Conservation (phyloP, 2,797 vertebrate species). For the Sebastes diaconus region DNA sequence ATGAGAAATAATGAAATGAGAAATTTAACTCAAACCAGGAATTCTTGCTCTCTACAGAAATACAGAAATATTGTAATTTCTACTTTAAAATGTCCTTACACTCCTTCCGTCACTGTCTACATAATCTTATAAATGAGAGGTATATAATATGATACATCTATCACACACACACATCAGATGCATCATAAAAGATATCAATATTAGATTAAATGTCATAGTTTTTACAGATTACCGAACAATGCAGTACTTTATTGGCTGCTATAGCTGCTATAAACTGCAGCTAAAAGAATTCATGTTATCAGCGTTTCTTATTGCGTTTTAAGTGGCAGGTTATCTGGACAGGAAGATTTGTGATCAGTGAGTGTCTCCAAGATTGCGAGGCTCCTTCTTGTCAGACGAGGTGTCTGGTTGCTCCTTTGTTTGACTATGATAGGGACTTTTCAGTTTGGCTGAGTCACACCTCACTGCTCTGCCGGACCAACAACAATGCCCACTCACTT, state of each 20-base stretch:
- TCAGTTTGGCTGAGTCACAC: conserved; percentile 63
- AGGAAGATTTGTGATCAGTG: background rate
- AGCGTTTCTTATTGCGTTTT: background rate
- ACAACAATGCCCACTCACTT: conserved; percentile 8
- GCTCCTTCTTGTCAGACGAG: conserved; percentile 11
- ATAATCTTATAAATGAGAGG: background rate
- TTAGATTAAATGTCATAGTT: background rate
- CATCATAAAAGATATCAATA: background rate
- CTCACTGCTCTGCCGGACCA: background rate
- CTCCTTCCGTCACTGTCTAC: background rate
- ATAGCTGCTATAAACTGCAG: background rate
- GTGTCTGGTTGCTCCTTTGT: conserved; percentile 47
- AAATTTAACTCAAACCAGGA: background rate
- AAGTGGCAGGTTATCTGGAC: background rate
- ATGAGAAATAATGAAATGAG: no score
- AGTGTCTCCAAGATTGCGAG: background rate
- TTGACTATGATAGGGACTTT: conserved; percentile 43
- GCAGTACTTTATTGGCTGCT: background rate
- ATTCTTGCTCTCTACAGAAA: background rate
- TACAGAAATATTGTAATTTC: background rate
- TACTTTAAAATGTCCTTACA: background rate
- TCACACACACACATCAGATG: background rate
- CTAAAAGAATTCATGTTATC: background rate
- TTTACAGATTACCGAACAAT: background rate
- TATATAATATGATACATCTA: background rate